These are phyloP conservation scores for Drosophila eohydei DNA, from an alignment of 2,888 invertebrate genomes.

Conservation along the genomic window DNA sequence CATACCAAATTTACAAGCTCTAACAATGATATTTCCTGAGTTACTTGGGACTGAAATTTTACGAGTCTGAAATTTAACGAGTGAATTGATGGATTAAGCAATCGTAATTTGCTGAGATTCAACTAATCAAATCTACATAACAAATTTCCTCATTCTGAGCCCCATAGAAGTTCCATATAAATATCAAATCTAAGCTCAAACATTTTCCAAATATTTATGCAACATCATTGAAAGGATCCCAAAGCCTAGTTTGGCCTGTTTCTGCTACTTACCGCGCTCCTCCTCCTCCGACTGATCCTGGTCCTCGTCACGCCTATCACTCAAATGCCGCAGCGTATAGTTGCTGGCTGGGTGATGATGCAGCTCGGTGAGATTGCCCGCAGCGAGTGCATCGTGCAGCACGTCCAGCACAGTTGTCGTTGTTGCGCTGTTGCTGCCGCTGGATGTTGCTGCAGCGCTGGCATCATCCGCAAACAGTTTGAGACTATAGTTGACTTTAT, in stretches of 20 bases:
- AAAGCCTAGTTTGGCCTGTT: not conserved
- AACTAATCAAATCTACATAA: not conserved
- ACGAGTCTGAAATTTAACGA: not conserved
- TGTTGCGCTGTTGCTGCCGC: slow-evolving; percentile 18
- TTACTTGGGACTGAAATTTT: not conserved
- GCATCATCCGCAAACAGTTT: slow-evolving; percentile 81
- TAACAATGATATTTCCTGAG: slow-evolving; percentile 3
- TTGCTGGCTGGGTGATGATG: slow-evolving; percentile 44
- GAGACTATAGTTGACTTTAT: slow-evolving; percentile 83
- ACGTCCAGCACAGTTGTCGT: slow-evolving; percentile 63
- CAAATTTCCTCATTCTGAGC: not conserved
- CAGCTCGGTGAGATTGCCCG: slow-evolving; percentile 61
- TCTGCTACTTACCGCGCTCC: slow-evolving; percentile 69
- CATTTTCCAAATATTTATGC: not conserved
- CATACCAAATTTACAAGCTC: not conserved
- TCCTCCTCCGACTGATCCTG: slow-evolving; percentile 64
- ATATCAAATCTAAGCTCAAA: not conserved
- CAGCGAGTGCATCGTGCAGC: slow-evolving; percentile 45
- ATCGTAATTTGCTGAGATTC: not conserved
- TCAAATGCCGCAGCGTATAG: slow-evolving; percentile 59
- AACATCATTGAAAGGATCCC: not conserved
- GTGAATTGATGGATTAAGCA: not conserved
- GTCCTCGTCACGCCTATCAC: slow-evolving; percentile 42
- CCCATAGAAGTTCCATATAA: not conserved
- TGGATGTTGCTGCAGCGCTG: not conserved